A percentile compares a stretch with the other conserved stretches of the same genome.
Evolutionary conservation across 2,113 vertebrate genomes (phyloP).

Genomic region (Xenotilapia leptura): DNA sequence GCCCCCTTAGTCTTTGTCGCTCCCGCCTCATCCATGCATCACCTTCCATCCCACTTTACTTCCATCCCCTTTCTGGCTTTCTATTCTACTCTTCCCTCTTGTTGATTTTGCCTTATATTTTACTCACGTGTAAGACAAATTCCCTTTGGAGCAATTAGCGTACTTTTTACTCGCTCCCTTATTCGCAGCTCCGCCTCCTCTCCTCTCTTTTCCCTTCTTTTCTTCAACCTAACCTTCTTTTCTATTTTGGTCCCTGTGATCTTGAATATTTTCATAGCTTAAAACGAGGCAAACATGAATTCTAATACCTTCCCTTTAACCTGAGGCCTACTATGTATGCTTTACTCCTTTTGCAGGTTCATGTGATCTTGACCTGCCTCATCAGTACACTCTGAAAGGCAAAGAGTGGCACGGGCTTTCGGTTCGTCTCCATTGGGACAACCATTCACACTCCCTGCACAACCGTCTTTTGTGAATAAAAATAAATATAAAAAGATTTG

Average conservation of each 20-base stretch:
- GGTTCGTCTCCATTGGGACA: not conserved
- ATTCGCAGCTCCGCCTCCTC: not conserved
- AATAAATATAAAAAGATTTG: not conserved
- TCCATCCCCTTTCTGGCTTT: not conserved
- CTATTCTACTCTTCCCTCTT: not conserved
- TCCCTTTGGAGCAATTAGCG: constrained; percentile 40
- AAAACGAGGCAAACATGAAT: not conserved
- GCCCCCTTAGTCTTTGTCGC: constrained; percentile 17
- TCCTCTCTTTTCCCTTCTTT: not conserved
- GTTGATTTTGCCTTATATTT: not conserved
- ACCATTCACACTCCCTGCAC: not conserved
- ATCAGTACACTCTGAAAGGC: not conserved
- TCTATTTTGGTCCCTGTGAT: not conserved
- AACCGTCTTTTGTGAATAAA: not conserved
- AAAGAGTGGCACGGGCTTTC: not conserved
- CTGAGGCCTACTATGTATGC: not conserved
- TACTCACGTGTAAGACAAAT: constrained; percentile 9
- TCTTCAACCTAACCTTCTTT: not conserved
- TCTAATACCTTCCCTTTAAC: not conserved
- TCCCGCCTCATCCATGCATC: constrained; percentile 8
- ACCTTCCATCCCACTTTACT: not conserved
- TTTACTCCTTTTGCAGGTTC: not conserved
- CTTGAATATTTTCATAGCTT: not conserved
- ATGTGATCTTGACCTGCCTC: not conserved
- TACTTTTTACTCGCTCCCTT: not conserved